Base-by-base conservation (phyloP, 2,113 vertebrate genomes). In the Apistogramma diplotaenia region DNA sequence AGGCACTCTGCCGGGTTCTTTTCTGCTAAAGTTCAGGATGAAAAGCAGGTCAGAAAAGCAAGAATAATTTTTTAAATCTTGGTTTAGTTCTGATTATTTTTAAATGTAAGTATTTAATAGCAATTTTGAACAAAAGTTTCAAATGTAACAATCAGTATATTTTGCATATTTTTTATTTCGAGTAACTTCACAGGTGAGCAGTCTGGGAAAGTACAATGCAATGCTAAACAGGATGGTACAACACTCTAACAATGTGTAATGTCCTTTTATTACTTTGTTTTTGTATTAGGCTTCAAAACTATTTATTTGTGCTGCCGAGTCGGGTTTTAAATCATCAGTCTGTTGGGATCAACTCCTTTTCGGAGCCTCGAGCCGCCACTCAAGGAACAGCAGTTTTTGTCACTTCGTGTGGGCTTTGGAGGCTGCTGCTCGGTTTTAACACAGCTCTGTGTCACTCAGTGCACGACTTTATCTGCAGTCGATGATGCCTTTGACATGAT, bases 401-500 rank as follows among this genome's bases (percentile, higher is more conserved):
- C 9, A 51, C 23, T 70, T 46, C 6, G 46, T 51, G 46, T 49
- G 8, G 19, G 43, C 43, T 70, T 70, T n/a, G 40, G 25, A 19
- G 62, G 9, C 1, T 70, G 65, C 1, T 51, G 25, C 65, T 70
- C 31, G 25, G 27, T 19, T 70, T 70, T n/a, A 27, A 29, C 49
- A 23, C 29, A 1, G 43, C 65, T 70, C 43, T 31, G 65, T 70
- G 18, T 70, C 65, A 10, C 18, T 70, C 65, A 29, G 18, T 70
- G 65, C 43, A 51, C 8, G 65, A 70, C 6, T 29, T 29, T 70
- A 70, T 51, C 43, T 70, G 65, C 43, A n/a, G 25, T 70, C 40
- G 18, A 70, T 49, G 25, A n/a, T 31, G 43, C 10, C 43, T 70
- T 19, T n/a, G 31, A 70, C 10, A n/a, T 70, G 65, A 51, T 70